Conservation (phyloP, 2,797 vertebrate genomes). For the Myotis myotis region DNA sequence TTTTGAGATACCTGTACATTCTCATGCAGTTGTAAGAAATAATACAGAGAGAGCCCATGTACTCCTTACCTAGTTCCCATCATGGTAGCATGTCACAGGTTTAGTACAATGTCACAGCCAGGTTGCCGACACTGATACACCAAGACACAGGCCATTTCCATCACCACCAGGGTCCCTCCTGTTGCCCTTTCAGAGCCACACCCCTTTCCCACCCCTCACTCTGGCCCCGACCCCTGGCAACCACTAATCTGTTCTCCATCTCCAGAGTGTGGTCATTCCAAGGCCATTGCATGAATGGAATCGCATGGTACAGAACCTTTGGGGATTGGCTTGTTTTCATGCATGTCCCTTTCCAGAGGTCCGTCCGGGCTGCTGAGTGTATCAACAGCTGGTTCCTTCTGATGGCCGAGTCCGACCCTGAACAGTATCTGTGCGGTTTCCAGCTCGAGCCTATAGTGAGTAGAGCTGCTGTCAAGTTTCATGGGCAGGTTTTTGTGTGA, state of each 20-base stretch:
- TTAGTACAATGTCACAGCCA: neutral
- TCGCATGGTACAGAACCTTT: neutral
- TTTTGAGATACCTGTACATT: neutral
- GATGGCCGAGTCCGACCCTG: neutral
- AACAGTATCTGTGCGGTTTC: neutral
- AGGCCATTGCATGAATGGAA: neutral
- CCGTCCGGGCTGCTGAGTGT: fast-evolving
- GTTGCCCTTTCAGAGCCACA: neutral
- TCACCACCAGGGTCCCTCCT: fast-evolving
- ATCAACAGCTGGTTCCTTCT: neutral
- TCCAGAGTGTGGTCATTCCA: neutral
- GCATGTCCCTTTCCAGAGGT: neutral
- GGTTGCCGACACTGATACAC: neutral
- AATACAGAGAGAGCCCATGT: neutral
- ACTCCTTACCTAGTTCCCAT: neutral
- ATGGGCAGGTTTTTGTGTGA: neutral
- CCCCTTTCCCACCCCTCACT: neutral
- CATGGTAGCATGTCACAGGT: neutral
- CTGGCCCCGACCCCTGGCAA: neutral
- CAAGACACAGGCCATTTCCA: neutral
- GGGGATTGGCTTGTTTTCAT: neutral
- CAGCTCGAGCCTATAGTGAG: neutral
- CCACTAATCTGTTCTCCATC: neutral
- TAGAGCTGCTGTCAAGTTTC: neutral
- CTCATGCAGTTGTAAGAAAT: neutral